These are phyloP conservation scores for Platerodrilus igneus DNA, from an alignment of 2,888 invertebrate genomes.

Conservation along the genomic window DNA sequence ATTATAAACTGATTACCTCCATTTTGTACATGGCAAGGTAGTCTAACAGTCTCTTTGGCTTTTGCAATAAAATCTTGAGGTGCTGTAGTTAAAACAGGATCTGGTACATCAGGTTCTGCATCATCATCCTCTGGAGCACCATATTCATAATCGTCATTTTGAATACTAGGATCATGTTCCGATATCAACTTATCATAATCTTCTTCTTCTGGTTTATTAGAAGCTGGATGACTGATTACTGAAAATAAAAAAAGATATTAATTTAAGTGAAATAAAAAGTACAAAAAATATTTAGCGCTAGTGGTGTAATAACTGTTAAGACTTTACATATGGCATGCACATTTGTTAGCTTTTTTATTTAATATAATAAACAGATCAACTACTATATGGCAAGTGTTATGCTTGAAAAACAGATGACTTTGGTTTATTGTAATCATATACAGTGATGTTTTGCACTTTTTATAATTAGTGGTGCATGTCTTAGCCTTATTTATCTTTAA, in stretches of 20 bases:
- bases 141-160: conserved; percentile 31
- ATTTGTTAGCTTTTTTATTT: no score
- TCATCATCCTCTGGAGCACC: conserved; percentile 35
- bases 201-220: conserved; percentile 14
- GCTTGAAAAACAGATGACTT: no score
- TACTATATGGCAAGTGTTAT: no score
- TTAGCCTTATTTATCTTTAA: no score
- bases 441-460: no score
- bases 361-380: no score
- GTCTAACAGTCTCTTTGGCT: conserved; percentile 36
- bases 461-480: no score
- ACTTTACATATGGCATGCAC: no score
- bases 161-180: conserved; percentile 19
- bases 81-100: conserved; percentile 19
- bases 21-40: conserved; percentile 43
- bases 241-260: conserved; percentile 15
- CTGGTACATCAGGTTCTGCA: conserved; percentile 20
- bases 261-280: no score
- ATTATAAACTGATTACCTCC: conserved; percentile 30
- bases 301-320: no score
- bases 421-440: no score
- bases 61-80: conserved; percentile 35
- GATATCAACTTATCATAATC: conserved; percentile 15
- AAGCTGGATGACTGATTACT: conserved; percentile 20
- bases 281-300: no score